Evolutionary conservation across 1,140 invertebrate species (phyloP).

Genomic region (Acromyrmex charruanus): DNA sequence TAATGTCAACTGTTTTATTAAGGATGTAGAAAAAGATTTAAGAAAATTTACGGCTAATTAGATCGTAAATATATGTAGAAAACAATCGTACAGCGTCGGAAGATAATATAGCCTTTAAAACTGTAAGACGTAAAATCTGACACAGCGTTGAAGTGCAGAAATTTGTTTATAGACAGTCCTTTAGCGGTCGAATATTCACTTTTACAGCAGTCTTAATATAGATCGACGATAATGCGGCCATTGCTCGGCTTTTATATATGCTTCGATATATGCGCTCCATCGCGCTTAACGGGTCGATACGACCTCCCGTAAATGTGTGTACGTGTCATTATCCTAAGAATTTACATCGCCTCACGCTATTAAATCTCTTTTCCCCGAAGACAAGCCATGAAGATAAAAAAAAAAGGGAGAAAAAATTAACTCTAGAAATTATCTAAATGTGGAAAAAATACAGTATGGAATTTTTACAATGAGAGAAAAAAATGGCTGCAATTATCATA

Average conservation of each 20-base stretch:
- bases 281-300: constrained; percentile 43
- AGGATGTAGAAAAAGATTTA: too few relatives aligned
- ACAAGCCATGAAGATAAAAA: too few relatives aligned
- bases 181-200: constrained; percentile 33
- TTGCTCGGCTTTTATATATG: constrained; percentile 31
- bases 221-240: constrained; percentile 23
- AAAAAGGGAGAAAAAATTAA: not conserved
- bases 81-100: not conserved
- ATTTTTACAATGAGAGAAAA: not conserved
- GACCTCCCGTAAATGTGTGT: constrained; percentile 10
- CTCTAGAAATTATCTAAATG: not conserved
- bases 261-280: constrained; percentile 30
- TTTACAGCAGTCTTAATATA: constrained; percentile 50
- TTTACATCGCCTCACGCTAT: constrained; percentile 25
- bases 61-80: not conserved
- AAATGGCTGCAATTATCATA: too few relatives aligned
- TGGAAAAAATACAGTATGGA: not conserved
- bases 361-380: not conserved
- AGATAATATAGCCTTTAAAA: not conserved
- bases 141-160: not conserved
- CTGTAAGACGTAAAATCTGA: not conserved
- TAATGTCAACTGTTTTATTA: not conserved
- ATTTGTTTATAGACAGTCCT: constrained; percentile 7
- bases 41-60: not conserved
- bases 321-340: constrained; percentile 46